These are phyloP conservation scores for Doryteuthis pealeii DNA, from an alignment of 1,140 invertebrate species.

Conservation along the genomic window DNA sequence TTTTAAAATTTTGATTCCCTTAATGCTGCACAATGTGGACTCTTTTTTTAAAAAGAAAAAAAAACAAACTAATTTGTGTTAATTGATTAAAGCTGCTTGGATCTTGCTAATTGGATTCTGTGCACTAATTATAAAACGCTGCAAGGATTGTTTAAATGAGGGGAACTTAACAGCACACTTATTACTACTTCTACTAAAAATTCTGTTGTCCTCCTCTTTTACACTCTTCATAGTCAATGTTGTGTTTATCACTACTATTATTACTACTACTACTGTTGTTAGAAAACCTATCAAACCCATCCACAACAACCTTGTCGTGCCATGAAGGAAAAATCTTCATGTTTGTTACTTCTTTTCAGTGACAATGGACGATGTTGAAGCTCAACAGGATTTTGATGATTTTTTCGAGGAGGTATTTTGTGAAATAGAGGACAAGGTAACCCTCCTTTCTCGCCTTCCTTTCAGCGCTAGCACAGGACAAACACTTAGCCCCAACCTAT, in stretches of 20 bases:
- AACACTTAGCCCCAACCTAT: no score
- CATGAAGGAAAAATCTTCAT: constrained; percentile 4
- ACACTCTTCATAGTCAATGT: no score
- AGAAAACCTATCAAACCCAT: no score
- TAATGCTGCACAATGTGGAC: neutral
- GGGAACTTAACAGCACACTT: neutral
- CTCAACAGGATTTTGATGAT: constrained; percentile 99
- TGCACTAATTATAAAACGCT: neutral
- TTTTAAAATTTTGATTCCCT: no score
- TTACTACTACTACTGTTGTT: no score
- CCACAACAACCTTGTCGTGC: neutral
- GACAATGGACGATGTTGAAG: constrained; percentile 92
- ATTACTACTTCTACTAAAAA: no score
- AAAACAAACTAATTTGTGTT: neutral
- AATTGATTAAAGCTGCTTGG: neutral
- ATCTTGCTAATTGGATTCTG: neutral
- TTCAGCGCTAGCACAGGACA: constrained; percentile 6
- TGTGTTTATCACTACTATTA: no score
- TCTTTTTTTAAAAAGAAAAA: no score
- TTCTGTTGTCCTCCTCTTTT: no score
- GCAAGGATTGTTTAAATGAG: neutral
- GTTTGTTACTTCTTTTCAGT: constrained; percentile 61
- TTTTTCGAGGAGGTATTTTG: constrained; percentile 99
- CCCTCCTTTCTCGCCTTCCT: constrained; percentile 8
- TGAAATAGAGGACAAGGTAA: constrained; percentile 91